Base-by-base conservation (phyloP, 2,888 invertebrate genomes). In the Bibio marci region DNA sequence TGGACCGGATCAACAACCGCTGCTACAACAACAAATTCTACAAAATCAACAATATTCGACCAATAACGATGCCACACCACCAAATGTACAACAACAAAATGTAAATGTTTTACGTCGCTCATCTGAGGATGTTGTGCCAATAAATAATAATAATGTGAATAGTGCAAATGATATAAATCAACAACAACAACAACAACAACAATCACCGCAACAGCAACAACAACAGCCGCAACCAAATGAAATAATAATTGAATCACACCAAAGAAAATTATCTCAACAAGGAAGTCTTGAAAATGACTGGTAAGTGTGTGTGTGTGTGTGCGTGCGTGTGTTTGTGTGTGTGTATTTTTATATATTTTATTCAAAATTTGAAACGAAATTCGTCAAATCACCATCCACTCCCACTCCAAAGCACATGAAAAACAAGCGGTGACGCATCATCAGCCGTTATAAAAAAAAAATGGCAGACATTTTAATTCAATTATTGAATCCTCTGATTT, bases 191-290 rank as follows among this genome's bases (percentile, higher is more conserved):
- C n/a, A 18, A 4, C 34, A 19, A n/a, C 40, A 40, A 37, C 44
- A 17, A n/a, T 35, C 36, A 11, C 15, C 30, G 4, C 51, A 51
- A 18, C 52, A 52, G 10, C 50, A 53, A 39, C 54, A 53, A 31
- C 25, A 30, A 22, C 25, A 22, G 31, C 12, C 7, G 14, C 22
- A 10, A n/a, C 14, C 18, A 11, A 15, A 17, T 13, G 28, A 4
- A n/a, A 11, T 28, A n/a, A n/a, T n/a, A 28, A 28, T 28, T 17
- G 4, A 26, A 13, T 26, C 31, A 3, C 41, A 40, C 15, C 41
- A 42, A 14, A 17, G 38, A 58, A 44, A 60, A 58, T 48, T 59
- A 57, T 10, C 43, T 57, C 35, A 59, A 58, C 27, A 59, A 56
- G 32, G 38, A 15, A 38, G 38, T 27, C 5, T 38, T 22, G 38